Evolutionary conservation across 2,888 invertebrate species (phyloP).

Genomic region (Torymus aiolomorphi): DNA sequence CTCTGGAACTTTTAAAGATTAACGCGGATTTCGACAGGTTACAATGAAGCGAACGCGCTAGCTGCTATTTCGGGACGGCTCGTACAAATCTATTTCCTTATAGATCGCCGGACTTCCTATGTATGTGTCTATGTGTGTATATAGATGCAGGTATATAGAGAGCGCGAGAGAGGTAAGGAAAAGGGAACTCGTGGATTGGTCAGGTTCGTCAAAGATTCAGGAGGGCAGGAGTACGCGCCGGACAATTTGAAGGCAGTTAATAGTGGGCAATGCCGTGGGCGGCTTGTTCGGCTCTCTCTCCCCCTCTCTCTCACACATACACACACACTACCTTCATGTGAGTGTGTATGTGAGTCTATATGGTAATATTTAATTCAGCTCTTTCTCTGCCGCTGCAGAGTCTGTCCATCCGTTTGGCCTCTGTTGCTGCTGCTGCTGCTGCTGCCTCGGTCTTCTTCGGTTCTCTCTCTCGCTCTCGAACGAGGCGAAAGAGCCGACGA

Average conservation of each 20-base stretch:
- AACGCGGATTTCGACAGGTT: constrained; percentile 30
- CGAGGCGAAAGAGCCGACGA: constrained; percentile 5
- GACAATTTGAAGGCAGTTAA: constrained; percentile 60
- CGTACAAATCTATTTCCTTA: constrained; percentile 27
- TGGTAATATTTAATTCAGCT: constrained; percentile 54
- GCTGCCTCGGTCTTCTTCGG: constrained; percentile 22
- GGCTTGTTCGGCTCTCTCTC: constrained; percentile 4
- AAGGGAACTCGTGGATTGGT: not conserved
- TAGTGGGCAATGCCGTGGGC: constrained; percentile 49
- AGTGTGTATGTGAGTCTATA: constrained; percentile 34
- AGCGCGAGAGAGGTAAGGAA: not conserved
- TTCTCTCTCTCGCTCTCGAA: constrained; percentile 28
- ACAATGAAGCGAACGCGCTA: constrained; percentile 1
- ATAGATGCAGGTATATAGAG: not conserved
- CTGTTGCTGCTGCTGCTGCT: no score
- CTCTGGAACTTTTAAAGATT: not conserved
- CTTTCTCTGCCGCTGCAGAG: constrained; percentile 7
- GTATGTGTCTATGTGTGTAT: no score
- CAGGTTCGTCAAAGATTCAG: constrained; percentile 59
- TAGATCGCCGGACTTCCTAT: not conserved
- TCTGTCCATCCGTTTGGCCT: no score
- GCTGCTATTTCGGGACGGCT: constrained; percentile 21
- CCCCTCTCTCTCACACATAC: not conserved
- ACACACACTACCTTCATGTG: not conserved
- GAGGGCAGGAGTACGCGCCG: constrained; percentile 50